These are phyloP conservation scores for Chloebia gouldiae DNA, from an alignment of 2,113 vertebrate species.

Conservation along the genomic window DNA sequence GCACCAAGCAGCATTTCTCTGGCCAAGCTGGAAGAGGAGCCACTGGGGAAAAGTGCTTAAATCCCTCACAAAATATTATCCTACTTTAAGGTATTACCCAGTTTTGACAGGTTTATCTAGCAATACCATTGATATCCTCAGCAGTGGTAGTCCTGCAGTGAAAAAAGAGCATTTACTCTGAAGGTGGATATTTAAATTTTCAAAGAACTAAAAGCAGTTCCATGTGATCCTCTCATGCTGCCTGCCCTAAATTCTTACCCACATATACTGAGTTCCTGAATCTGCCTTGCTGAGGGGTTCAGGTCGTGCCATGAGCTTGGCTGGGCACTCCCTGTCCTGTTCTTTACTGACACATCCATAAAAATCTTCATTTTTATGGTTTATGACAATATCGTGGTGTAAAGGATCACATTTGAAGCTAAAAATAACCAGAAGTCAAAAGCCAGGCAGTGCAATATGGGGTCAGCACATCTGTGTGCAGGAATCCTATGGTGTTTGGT, in stretches of 20 bases:
- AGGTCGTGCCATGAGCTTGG: not conserved
- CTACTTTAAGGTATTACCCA: not conserved
- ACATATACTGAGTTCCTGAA: not conserved
- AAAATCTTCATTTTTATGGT: not conserved
- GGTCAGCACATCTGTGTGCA: rapidly evolving
- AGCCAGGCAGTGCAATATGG: not conserved
- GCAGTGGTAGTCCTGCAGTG: not conserved
- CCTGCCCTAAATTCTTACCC: not conserved
- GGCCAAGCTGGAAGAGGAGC: not conserved
- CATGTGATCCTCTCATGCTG: not conserved
- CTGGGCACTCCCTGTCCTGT: not conserved
- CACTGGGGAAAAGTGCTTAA: not conserved
- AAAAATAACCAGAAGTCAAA: not conserved
- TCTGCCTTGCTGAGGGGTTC: not conserved
- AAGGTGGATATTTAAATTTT: not conserved
- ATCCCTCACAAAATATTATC: not conserved
- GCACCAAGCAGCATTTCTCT: not conserved
- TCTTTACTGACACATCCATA: rapidly evolving
- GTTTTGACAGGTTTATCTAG: slow-evolving; percentile 1
- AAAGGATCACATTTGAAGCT: not conserved
- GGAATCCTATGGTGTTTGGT: not conserved
- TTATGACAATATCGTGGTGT: not conserved
- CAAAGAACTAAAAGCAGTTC: not conserved
- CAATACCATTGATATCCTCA: not conserved
- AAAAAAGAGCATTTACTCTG: not conserved